Evolutionary conservation across 2,888 invertebrate species (phyloP), one percentile per base, ranked within the genome.

Genomic region (Pomacea canaliculata): DNA sequence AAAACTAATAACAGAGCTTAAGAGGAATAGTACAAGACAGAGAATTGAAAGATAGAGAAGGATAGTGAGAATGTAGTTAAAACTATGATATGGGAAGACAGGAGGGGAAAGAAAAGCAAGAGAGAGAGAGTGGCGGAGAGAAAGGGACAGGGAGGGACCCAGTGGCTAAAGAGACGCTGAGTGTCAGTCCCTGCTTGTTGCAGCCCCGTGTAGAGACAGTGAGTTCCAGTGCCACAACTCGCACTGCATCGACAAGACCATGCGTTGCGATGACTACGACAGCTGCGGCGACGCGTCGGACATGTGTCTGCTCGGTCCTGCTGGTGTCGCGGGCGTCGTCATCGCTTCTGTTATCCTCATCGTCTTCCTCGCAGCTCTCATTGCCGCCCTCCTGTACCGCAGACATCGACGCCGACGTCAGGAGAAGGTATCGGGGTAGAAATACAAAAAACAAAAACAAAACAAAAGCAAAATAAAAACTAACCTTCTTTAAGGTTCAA

Each of bases 221-320:
- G 79, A 80, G 27, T 82, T 79, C 73, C 49, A 65, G 23, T 82
- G 82, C 51, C 56, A 69, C 67, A 82, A 82, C 76, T 79, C 67
- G 3, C 79, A 78, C 76, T 82, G 82, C 72, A 82, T 82, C 71
- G 71, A 68, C 19, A 27, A 71, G 13, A 67, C 70, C 16, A 78
- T 82, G 18, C 76, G 79, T 72, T 82, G 82, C 74, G 79, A 82
- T 78, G 82, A 77, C 51, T 77, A 65, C 67, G 79, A 82, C 74
- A 82, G 80, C 77, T 82, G 82, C 48, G 82, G 82, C 27, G 82
- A 82, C 71, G 76, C 69, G 23, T 79, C 80, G n/a, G 82, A 82
- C 74, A 51, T 77, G 65, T 82, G 82, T 68, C 23, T 79, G 10
- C 76, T 82, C 37, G 71, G 67, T 46, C 37, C 67, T 1, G 77